Base-by-base conservation (phyloP, 2,888 invertebrate genomes). In the Octodonta nipae region DNA sequence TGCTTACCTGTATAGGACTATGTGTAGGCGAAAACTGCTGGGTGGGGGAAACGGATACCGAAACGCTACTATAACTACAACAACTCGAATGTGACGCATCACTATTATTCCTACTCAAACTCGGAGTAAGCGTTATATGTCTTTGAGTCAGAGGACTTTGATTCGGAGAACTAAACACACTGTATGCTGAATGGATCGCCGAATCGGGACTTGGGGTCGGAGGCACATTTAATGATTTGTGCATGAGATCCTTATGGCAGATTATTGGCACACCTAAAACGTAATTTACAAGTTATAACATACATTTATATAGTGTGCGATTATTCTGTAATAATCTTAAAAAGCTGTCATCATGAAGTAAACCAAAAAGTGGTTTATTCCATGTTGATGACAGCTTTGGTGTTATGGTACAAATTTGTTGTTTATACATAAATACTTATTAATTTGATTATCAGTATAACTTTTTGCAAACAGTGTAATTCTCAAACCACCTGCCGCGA, bases 21-120 rank as follows among this genome's bases (percentile, higher is more conserved):
- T 87, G 86, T 11, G 84, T 85, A 15, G 86, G 86, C 41, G 81
- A 81, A 54, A 80, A 82, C 60, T 79, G 78, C 42, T 67, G 66
- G 22, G 66, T 66, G 13, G 68, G 65, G 30, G 67, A 65, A 29
- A 65, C 65, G 13, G 65, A 63, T 15, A 67, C 63, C 3, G 66
- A 66, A 33, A 67, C 66, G 7, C 80, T 80, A 54, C 83, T 83
- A 58, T 82, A 84, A 17, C 83, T 83, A 64, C 86, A 86, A 55
- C 86, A 87, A 44, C 86, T 85, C 47, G 86, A 86, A 58, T 83
- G 82, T 37, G 87, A 87, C 2, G 88, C 87, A 56, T 88, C 88
- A 49, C 85, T 86, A 65, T 88, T 88, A 65, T 87, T 88, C 37
- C 88, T 74, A 33, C 85, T 85, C 38, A 88, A 64, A 7, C 84